These are phyloP conservation scores for Meles meles DNA, from an alignment of 2,113 vertebrate species.

Conservation along the genomic window DNA sequence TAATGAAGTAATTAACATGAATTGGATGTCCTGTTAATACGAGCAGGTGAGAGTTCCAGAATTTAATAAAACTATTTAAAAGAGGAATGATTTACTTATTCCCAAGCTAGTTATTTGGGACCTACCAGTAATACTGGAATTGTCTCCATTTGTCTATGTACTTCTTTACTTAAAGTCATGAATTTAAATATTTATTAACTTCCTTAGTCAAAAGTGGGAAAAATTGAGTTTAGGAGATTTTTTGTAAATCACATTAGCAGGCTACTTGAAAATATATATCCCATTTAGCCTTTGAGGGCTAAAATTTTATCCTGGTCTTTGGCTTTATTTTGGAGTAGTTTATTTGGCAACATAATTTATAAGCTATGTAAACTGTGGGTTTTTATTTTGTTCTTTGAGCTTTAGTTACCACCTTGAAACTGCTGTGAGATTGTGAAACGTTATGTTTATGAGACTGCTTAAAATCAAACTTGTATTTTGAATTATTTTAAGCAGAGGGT, in stretches of 20 bases:
- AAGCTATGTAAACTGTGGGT: not conserved
- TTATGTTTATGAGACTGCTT: not conserved
- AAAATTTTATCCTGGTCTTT: not conserved
- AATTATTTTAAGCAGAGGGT: not conserved
- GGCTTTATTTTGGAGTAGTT: not conserved
- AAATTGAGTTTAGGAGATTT: not conserved
- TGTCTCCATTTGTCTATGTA: not conserved
- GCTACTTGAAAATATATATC: not conserved
- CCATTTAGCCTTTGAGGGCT: not conserved
- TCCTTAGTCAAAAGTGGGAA: not conserved
- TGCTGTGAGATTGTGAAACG: not conserved
- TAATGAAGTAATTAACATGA: not conserved
- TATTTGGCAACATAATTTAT: not conserved
- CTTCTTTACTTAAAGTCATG: not conserved
- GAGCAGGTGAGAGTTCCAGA: not conserved
- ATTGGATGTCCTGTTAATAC: not conserved
- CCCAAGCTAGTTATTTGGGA: not conserved
- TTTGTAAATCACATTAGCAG: not conserved
- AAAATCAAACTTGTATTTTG: not conserved
- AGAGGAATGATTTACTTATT: not conserved
- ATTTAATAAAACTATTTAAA: not conserved
- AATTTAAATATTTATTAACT: not conserved
- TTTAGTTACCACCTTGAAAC: not conserved
- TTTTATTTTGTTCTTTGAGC: slow-evolving; percentile 12
- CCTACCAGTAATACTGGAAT: not conserved